Evolutionary conservation across 2,113 vertebrate species (phyloP), one percentile per base, ranked within the genome.

Genomic region (Mus pahari): DNA sequence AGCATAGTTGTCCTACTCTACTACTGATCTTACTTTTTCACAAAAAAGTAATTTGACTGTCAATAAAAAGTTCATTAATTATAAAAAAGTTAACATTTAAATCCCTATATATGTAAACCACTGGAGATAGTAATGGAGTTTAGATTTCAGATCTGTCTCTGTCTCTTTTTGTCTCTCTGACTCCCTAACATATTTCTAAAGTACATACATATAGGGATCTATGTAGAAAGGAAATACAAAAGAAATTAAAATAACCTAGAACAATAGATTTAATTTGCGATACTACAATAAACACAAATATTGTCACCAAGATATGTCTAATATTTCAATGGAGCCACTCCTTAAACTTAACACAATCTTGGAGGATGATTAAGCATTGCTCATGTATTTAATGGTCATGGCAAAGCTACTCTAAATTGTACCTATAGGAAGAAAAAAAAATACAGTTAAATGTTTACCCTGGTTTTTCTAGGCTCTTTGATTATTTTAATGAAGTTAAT

Each of bases 361-460:
- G 9, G 11, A 39, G 64, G 90, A 81, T 95, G 95, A 95, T 94
- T 97, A 93, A 96, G 94, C 62, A 28, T 96, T 96, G 66, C 77
- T 94, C 66, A 92, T 83, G 93, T 66, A 93, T 70, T 93, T 88
- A 90, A 6, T 88, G 66, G 24, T 96, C 90, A 89, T 93, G 93
- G 58, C 64, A 94, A 96, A 78, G 53, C 17, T 33, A 53, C 96
- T 95, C 39, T 94, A 45, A 94, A n/a, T 13, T 92, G 7, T 79
- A 77, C 78, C 5, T 33, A 20, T 75, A 42, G 58, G 53, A 48
- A 70, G 4, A 70, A 96, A 91, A 91, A 7, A 28, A 55, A 73
- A 42, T 75, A 60, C 7, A 71, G 4, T 68, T 53, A 33, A 19
- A 36, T 48, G 5, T 48, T 48, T 48, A 48, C 48, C 14, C 16